Evolutionary conservation across 2,888 invertebrate genomes (phyloP).

Genomic region (Tiliacea aurago): DNA sequence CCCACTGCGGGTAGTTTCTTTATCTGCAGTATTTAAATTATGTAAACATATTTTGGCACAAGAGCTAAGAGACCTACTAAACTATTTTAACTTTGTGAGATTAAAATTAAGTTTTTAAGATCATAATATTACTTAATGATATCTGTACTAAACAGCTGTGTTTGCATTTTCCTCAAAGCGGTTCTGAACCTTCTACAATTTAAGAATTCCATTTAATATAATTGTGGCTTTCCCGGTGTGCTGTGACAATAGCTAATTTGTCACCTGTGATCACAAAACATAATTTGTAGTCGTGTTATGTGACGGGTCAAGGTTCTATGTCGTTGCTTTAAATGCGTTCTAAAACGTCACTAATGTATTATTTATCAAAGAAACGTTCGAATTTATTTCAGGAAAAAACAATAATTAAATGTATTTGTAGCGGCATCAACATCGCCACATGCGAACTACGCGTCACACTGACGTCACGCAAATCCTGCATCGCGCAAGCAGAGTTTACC

Average conservation of each 20-base stretch:
- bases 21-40: slow-evolving; percentile 10
- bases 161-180: background rate
- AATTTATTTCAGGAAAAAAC: background rate
- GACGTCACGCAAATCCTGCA: too few relatives aligned
- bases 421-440: too few relatives aligned
- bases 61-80: background rate
- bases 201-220: background rate
- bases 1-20: slow-evolving; percentile 19
- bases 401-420: background rate
- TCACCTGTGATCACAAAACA: slow-evolving; percentile 22
- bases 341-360: slow-evolving; percentile 2
- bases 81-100: background rate
- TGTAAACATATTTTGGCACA: slow-evolving; percentile 21
- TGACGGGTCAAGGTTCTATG: slow-evolving; percentile 18
- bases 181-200: slow-evolving; percentile 12
- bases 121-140: background rate
- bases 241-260: slow-evolving; percentile 34
- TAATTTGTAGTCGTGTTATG: slow-evolving; percentile 14
- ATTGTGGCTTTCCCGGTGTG: background rate
- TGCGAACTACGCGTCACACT: too few relatives aligned
- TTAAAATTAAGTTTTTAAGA: background rate
- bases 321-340: slow-evolving; percentile 13
- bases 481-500: too few relatives aligned
- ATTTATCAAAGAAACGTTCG: slow-evolving; percentile 11
- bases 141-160: background rate